Conservation (phyloP, 2,888 invertebrate species). For the Drosophila neutralis region DNA sequence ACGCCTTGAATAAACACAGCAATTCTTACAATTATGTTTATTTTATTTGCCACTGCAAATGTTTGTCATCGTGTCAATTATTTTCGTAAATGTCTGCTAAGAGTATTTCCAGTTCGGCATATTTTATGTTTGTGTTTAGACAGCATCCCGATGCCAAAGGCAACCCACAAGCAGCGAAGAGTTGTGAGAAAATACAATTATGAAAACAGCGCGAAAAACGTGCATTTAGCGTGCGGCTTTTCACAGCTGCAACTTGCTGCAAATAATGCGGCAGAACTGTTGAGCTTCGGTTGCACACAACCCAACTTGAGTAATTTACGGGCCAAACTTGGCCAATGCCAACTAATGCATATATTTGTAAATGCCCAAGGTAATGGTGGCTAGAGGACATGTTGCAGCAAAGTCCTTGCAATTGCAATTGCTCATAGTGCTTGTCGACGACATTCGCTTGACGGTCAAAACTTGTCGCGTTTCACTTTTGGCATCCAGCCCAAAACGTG, state of each 20-base stretch:
- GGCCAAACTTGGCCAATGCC: slow-evolving; percentile 39
- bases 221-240: slow-evolving; percentile 47
- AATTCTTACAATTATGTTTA: background rate
- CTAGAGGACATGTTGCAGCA: slow-evolving; percentile 46
- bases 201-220: slow-evolving; percentile 57
- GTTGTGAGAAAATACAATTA: slow-evolving; percentile 66
- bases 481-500: slow-evolving; percentile 62
- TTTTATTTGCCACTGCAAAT: background rate
- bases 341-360: slow-evolving; percentile 21
- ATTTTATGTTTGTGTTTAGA: slow-evolving; percentile 43
- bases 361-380: slow-evolving; percentile 42
- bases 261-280: slow-evolving; percentile 35
- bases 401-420: slow-evolving; percentile 46
- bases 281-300: slow-evolving; percentile 19
- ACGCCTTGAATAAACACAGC: background rate
- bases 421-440: slow-evolving; percentile 20
- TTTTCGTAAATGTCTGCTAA: background rate
- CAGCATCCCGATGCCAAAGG: slow-evolving; percentile 9
- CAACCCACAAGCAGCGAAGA: slow-evolving; percentile 4
- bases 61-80: background rate
- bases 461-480: slow-evolving; percentile 52
- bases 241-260: slow-evolving; percentile 16
- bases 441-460: slow-evolving; percentile 30
- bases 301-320: background rate
- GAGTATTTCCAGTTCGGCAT: slow-evolving; percentile 6